Evolutionary conservation across 2,113 vertebrate genomes (phyloP), one percentile per base, ranked within the genome.

Genomic region (Lucifuga dentata): DNA sequence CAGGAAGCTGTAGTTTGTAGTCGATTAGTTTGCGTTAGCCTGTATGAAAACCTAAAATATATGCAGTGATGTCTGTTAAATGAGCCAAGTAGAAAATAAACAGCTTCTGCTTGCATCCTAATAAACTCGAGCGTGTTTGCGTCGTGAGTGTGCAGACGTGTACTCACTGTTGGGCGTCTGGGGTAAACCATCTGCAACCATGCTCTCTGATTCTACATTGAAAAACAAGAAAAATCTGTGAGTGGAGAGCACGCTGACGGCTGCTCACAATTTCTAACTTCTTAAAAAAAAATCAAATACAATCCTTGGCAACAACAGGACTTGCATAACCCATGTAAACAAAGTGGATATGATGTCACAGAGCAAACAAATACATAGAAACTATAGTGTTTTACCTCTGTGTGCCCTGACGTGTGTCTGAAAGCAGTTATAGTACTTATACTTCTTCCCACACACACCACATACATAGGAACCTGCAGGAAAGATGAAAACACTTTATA

Each of bases 401-500:
- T 98, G 97, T 2, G 97, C 98, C 66, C 98, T 95, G 61, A 99
- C 96, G 0, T 99, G 98, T 2, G 98, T 98, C 94, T 98, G 98
- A 92, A 98, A 99, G 81, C 98, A 99, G 94, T 98, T 99, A 87
- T 99, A 99, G 75, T 99, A 99, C 83, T 98, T 99, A 92, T 99
- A 99, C 80, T 99, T 99, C 91, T 99, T 99, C 69, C 97, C 96
- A 66, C 98, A 99, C 66, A 98, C 96, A 45, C 95, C 95, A 72
- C 97, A 99, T 55, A 98, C 94, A 5, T 99, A 99, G 52, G 97
- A 98, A 52, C 97, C 98, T 98, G 92, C 49, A 43, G 52, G 64
- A 83, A 32, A 81, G 78, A 73, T 44, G 13, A 68, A 64, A 70
- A 51, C 1, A 20, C 8, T 7, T 17, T 58, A n/a, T 10, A 62